These are phyloP conservation scores for Taxidea taxus DNA, from an alignment of 2,113 vertebrate genomes.

Conservation along the genomic window DNA sequence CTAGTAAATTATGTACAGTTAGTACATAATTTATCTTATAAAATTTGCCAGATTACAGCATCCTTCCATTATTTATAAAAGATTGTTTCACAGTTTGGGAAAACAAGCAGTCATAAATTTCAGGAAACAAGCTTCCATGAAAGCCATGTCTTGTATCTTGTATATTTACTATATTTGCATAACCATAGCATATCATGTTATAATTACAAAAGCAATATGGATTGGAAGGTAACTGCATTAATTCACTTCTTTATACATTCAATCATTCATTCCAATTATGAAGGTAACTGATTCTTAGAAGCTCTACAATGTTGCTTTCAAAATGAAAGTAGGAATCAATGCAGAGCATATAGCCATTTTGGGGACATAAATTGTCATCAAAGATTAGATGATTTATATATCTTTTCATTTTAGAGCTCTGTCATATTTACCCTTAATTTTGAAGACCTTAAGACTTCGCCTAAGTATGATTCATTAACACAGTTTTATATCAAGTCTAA, in stretches of 20 bases:
- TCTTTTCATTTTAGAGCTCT: constrained; percentile 55
- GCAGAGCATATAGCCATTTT: neutral
- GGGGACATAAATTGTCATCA: constrained; percentile 61
- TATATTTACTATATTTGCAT: neutral
- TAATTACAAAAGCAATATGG: constrained; percentile 37
- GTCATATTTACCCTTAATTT: constrained; percentile 68
- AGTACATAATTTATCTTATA: neutral
- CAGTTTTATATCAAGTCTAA: constrained; percentile 50
- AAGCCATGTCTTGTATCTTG: neutral
- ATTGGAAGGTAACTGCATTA: neutral
- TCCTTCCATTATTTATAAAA: constrained; percentile 39
- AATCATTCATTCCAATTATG: constrained; percentile 8
- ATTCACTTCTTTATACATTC: constrained; percentile 5
- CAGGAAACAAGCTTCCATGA: neutral
- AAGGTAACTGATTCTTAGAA: neutral
- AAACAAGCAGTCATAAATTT: constrained; percentile 35
- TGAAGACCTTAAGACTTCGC: constrained; percentile 28
- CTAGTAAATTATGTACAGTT: too few relatives aligned
- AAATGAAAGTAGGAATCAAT: constrained; percentile 51
- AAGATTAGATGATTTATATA: constrained; percentile 48
- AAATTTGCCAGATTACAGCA: constrained; percentile 23
- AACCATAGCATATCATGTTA: constrained; percentile 10
- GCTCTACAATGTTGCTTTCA: neutral
- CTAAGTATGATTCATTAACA: constrained; percentile 65
- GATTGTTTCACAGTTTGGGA: neutral